Evolutionary conservation across 2,797 vertebrate species (phyloP), one percentile per base, ranked within the genome.

Genomic region (Protonibea diacanthus): DNA sequence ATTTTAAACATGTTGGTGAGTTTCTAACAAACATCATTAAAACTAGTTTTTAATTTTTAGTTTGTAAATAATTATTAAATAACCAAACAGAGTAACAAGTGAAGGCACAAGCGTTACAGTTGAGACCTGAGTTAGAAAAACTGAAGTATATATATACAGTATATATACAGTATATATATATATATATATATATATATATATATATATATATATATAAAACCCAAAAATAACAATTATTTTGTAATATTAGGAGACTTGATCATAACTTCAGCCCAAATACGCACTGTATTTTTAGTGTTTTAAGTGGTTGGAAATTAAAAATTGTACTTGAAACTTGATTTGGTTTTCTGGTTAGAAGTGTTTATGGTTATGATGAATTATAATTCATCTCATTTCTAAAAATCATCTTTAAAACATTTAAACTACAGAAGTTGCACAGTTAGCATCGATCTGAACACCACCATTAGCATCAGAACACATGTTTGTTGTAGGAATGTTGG

Each of bases 91-190:
- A 40, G 8, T 12, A 42, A 44, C 42, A 44, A 44, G 95, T 96
- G 97, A 97, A 98, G 97, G 96, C 96, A 97, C 96, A 97, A 96
- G 62, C 95, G 89, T 92, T 93, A 93, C 89, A 93, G 90, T 89
- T 93, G 18, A 75, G 93, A 94, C 93, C 56, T 61, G 70, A 58
- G 42, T 13, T 44, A 44, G 12, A 14, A 21, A 23, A 25, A 40
- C 25, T 27, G 25, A 23, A 13, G 23, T 40, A 40, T 33, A 33
- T 33, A 40, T 14, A 13, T 12, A n/a, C n/a, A n/a, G 17, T 21
- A 51, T 23, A 20, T 65, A 25, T 25, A 3, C 1, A 25, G 3
- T 25, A 25, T 25, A 25, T 25, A 25, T 25, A 25, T 25, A 2
- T 25, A 25, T 25, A 25, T 25, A 25, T 25, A 3, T n/a, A 25